Evolutionary conservation across 2,113 vertebrate species (phyloP).

Genomic region (Ciconia stormi): DNA sequence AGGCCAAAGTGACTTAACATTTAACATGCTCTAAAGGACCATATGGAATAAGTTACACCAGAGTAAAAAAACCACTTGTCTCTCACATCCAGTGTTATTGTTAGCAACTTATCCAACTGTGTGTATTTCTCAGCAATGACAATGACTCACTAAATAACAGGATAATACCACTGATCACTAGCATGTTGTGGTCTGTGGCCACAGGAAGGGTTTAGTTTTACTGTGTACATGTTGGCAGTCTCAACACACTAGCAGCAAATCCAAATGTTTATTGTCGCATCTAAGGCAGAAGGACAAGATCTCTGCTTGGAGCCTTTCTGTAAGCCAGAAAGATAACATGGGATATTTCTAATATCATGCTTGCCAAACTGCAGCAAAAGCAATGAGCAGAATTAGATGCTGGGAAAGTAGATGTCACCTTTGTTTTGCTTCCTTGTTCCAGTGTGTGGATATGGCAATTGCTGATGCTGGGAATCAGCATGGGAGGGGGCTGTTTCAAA

Average conservation of each 20-base stretch:
- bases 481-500: background rate
- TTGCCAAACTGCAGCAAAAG: background rate
- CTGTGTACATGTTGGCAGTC: conserved; percentile 13
- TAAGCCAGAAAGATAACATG: background rate
- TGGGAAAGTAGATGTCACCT: background rate
- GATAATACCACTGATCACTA: background rate
- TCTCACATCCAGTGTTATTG: conserved; percentile 42
- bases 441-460: fast-evolving
- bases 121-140: background rate
- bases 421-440: background rate
- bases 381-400: background rate
- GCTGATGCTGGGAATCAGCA: background rate
- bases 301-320: background rate
- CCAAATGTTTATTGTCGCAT: background rate
- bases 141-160: conserved; percentile 20
- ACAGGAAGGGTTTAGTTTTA: conserved; percentile 40
- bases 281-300: background rate
- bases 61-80: conserved; percentile 35
- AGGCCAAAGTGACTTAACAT: background rate
- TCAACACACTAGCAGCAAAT: background rate
- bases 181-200: conserved; percentile 17
- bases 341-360: background rate
- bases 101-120: background rate
- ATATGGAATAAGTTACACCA: conserved; percentile 43
- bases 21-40: background rate